phyloP scores from a whole-genome alignment of 2,888 invertebrate genomes.

The Fragum fragum region DNA sequence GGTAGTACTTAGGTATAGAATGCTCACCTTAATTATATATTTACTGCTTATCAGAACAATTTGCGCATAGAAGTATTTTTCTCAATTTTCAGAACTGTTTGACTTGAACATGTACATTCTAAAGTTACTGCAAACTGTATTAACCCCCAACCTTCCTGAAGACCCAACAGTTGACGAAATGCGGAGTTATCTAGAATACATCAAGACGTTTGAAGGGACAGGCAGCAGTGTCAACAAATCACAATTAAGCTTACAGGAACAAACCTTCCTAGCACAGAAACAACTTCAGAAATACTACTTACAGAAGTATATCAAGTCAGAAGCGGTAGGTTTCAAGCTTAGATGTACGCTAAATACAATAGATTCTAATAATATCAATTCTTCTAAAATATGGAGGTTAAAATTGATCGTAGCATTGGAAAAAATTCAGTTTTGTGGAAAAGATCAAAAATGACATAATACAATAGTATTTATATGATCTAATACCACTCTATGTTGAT shows the following conservation, averaged over 20 bases:
- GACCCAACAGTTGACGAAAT: slow-evolving; percentile 64
- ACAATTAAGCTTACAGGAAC: slow-evolving; percentile 57
- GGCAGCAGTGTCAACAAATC: slow-evolving; percentile 38
- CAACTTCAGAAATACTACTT: slow-evolving; percentile 64
- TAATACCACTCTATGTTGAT: too few species aligned
- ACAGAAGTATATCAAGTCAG: slow-evolving; percentile 53
- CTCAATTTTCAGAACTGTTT: slow-evolving; percentile 8
- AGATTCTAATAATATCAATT: too few species aligned
- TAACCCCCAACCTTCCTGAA: slow-evolving; percentile 63
- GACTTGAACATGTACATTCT: slow-evolving; percentile 37
- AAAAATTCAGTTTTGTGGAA: too few species aligned
- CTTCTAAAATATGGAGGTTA: too few species aligned
- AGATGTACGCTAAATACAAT: too few species aligned
- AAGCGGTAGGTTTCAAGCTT: slow-evolving; percentile 61
- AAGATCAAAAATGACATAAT: too few species aligned
- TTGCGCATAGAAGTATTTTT: too few species aligned
- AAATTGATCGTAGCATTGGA: too few species aligned
- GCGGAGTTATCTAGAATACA: slow-evolving; percentile 60
- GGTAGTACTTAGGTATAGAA: too few species aligned
- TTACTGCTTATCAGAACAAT: too few species aligned
- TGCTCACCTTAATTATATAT: too few species aligned
- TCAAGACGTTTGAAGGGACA: slow-evolving; percentile 47
- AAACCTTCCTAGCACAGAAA: slow-evolving; percentile 65
- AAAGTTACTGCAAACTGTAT: slow-evolving; percentile 47
- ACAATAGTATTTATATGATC: too few species aligned